Conservation (phyloP, 2,888 invertebrate genomes). For the Melinaea marsaeus region DNA sequence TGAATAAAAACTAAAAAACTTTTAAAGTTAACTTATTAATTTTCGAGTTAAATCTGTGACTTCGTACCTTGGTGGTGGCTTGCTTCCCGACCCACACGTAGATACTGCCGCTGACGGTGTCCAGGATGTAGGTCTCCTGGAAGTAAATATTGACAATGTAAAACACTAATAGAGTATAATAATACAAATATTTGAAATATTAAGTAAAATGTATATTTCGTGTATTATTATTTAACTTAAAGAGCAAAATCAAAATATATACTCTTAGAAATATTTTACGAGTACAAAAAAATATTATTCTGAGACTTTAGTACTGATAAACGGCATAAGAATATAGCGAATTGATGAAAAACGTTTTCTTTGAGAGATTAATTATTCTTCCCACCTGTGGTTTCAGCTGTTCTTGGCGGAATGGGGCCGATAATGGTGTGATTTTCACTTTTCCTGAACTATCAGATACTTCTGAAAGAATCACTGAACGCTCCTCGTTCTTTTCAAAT, state of each 20-base stretch:
- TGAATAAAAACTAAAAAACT: no score
- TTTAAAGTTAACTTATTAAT: no score
- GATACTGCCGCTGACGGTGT: conserved; percentile 86
- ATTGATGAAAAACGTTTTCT: background rate
- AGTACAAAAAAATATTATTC: no score
- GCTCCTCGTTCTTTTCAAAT: conserved; percentile 83
- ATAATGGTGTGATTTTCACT: conserved; percentile 81
- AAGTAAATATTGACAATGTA: conserved; percentile 13
- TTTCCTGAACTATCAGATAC: conserved; percentile 83
- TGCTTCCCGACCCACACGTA: conserved; percentile 92
- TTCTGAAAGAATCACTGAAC: conserved; percentile 81
- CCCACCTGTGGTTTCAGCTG: conserved; percentile 83
- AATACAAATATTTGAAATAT: no score
- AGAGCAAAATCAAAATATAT: no score
- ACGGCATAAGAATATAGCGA: background rate
- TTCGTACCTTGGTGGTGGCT: conserved; percentile 71
- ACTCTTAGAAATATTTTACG: no score
- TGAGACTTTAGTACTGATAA: no score
- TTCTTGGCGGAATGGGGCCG: conserved; percentile 84
- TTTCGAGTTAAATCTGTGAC: background rate
- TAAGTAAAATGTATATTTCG: no score
- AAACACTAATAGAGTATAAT: background rate
- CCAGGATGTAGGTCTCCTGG: conserved; percentile 88
- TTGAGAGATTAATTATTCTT: conserved; percentile 7
- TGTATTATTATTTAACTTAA: no score